Conservation (phyloP, 2,888 invertebrate species). For the Ichneumon xanthorius region DNA sequence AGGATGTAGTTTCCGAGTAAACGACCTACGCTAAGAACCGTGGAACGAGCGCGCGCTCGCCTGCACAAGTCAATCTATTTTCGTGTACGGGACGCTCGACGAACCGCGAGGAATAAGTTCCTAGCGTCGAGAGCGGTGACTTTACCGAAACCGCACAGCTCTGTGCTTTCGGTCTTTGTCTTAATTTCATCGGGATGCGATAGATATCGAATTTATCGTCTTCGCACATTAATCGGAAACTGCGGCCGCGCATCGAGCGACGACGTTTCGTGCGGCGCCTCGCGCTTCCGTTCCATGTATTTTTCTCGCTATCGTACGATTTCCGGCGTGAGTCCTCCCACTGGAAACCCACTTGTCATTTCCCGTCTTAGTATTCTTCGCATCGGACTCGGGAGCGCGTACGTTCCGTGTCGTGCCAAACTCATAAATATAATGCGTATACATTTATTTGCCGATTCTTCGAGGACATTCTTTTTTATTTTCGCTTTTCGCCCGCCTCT, state of each 20-base stretch:
- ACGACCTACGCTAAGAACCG: conserved; percentile 72
- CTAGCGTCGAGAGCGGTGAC: background rate
- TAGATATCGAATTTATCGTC: background rate
- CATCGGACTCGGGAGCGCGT: conserved; percentile 21
- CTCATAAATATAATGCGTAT: background rate
- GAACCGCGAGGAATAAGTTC: background rate
- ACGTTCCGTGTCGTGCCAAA: conserved; percentile 16
- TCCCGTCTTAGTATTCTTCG: conserved; percentile 68
- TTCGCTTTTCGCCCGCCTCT: background rate
- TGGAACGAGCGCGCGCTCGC: conserved; percentile 35
- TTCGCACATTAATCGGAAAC: background rate
- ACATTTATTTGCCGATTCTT: background rate
- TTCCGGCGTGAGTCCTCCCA: conserved; percentile 72
- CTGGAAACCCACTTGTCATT: conserved; percentile 73
- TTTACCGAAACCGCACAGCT: too few species aligned
- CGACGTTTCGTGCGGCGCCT: background rate
- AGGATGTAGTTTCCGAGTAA: conserved; percentile 58
- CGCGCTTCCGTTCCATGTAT: conserved; percentile 1
- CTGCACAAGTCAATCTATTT: conserved; percentile 61
- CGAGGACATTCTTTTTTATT: background rate
- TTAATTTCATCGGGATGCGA: background rate
- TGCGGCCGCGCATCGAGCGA: too few species aligned
- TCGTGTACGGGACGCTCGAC: conserved; percentile 40
- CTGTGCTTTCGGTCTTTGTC: background rate
- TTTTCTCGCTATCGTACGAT: conserved; percentile 68